phyloP scores from a whole-genome alignment of 2,888 invertebrate genomes.

The Hipparchia semele region DNA sequence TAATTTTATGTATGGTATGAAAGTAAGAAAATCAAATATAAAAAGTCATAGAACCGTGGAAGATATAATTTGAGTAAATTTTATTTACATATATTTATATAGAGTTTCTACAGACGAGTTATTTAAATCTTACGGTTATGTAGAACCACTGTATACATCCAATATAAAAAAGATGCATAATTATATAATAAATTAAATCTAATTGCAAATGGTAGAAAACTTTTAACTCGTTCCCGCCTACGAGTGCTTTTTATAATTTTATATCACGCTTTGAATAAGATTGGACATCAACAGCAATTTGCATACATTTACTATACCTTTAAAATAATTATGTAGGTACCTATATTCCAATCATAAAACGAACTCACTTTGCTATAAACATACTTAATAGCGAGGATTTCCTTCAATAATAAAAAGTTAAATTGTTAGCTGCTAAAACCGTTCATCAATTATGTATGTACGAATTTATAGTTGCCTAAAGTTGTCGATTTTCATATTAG shows the following conservation, averaged over 20 bases:
- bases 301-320: constrained; percentile 15
- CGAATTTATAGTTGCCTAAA: background rate
- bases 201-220: constrained; percentile 15
- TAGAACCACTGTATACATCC: background rate
- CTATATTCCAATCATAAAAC: constrained; percentile 5
- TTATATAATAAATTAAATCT: constrained; percentile 13
- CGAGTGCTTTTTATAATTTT: constrained; percentile 13
- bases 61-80: background rate
- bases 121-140: too few species aligned
- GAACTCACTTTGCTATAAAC: constrained; percentile 10
- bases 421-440: constrained; percentile 9
- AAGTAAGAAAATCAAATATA: too few species aligned
- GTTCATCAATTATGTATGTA: background rate
- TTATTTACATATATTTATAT: too few species aligned
- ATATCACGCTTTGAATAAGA: constrained; percentile 11
- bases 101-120: too few species aligned
- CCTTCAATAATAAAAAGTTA: constrained; percentile 25
- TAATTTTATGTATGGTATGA: too few species aligned
- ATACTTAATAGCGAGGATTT: constrained; percentile 13
- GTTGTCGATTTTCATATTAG: too few species aligned
- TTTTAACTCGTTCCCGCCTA: constrained; percentile 3
- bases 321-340: background rate
- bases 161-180: background rate
- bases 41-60: too few species aligned
- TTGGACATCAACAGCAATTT: constrained; percentile 17